Percentiles rank a stretch among this genome's conserved stretches.
phyloP scores from a whole-genome alignment of 2,113 vertebrate species.

The Helogale parvula region DNA sequence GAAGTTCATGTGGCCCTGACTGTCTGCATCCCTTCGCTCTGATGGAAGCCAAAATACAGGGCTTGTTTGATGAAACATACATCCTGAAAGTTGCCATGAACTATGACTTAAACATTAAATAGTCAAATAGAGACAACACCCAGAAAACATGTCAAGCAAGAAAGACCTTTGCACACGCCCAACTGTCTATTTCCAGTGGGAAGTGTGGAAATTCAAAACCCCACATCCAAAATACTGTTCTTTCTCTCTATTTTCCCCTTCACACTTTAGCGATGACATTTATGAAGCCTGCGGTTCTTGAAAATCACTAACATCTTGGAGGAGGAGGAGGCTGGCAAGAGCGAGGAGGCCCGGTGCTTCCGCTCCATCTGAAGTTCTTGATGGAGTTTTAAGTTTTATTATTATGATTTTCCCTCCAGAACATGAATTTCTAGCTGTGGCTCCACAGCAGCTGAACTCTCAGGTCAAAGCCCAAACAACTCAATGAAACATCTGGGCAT shows the following conservation, averaged over 20 bases:
- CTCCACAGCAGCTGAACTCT: background rate
- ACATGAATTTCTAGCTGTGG: background rate
- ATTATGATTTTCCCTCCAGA: background rate
- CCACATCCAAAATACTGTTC: background rate
- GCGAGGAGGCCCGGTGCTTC: fast-evolving
- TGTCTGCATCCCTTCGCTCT: too few relatives aligned
- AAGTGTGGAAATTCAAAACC: background rate
- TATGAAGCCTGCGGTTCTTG: background rate
- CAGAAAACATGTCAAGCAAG: background rate
- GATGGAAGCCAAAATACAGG: background rate
- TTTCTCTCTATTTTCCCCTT: background rate
- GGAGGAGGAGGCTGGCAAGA: background rate
- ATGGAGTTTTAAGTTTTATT: background rate
- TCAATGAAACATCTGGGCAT: background rate
- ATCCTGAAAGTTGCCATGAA: background rate
- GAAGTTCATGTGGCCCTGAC: background rate
- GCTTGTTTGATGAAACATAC: background rate
- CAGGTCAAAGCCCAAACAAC: background rate
- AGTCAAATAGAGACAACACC: background rate
- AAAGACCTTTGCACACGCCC: background rate
- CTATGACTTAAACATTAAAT: background rate
- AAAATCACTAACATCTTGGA: background rate
- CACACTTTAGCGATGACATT: background rate
- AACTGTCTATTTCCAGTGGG: background rate
- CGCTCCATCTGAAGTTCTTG: background rate